Evolutionary conservation across 2,113 vertebrate species (phyloP), one percentile per base, ranked within the genome.

Genomic region (Bubalus kerabau): DNA sequence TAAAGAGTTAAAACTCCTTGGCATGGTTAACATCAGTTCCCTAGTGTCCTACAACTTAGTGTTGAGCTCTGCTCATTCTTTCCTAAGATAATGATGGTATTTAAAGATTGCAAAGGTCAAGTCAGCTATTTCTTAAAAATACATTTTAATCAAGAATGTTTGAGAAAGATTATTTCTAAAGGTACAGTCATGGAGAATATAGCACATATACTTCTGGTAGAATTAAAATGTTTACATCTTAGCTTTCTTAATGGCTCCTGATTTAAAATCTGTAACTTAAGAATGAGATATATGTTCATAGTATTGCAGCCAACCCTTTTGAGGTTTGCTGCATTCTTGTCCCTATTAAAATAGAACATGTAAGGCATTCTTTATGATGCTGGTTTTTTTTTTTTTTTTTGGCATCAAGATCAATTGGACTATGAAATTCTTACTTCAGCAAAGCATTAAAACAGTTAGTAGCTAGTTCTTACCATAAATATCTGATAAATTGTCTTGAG

Each of bases 251-350:
- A 74, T 91, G 62, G 46, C 46, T 50, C n/a, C 82, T 36, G 23
- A 62, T 30, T 96, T 96, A 50, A 96, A 94, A 91, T 74, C 64
- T 91, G n/a, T 93, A 74, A 80, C 59, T 74, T 91, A 84, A 88
- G 52, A 94, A 64, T 88, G 62, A 89, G 36, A 89, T 94, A 74
- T 89, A 87, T 92, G 23, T 56, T 95, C 83, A 71, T n/a, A 71
- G 36, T 80, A 80, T 67, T 91, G 12, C 23, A 90, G n/a, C 10
- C 46, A 87, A 28, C 14, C 30, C 43, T 89, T 96, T 21, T 85
- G 36, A 88, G 32, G 10, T 94, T 94, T 88, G 57, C 52, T 92
- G 30, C 28, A 94, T 90, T 95, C 76, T 91, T 90, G n/a, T 84
- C 36, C 54, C 62, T 93, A 64, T 87, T 92, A 87, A 98, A 95